A percentile compares a stretch with the other conserved stretches of the same genome.
Conservation (phyloP, 1,140 invertebrate genomes). For the Lordiphosa collinella region DNA sequence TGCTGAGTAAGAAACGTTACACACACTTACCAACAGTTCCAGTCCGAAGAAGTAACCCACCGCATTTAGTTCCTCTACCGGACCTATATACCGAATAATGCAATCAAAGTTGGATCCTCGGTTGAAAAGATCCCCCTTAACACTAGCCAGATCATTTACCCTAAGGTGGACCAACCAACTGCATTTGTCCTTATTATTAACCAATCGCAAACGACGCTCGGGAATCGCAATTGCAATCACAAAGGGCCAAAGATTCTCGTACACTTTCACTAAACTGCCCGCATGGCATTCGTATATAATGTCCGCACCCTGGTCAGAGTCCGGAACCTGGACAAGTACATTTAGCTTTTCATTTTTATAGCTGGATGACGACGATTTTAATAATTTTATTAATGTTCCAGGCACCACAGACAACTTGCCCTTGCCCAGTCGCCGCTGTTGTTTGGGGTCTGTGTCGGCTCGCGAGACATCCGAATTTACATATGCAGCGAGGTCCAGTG, state of each 20-base stretch:
- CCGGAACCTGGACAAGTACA: conserved; percentile 39
- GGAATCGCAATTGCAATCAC: conserved; percentile 80
- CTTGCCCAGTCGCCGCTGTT: too few relatives aligned
- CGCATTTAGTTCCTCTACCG: conserved; percentile 80
- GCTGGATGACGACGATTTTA: conserved; percentile 9
- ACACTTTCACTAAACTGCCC: conserved; percentile 25
- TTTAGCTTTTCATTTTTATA: conserved; percentile 21
- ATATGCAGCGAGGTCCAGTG: conserved; percentile 12
- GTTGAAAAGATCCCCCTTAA: conserved; percentile 70
- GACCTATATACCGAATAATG: conserved; percentile 81
- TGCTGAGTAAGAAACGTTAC: not conserved
- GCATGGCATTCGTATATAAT: conserved; percentile 44
- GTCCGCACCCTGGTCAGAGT: conserved; percentile 13
- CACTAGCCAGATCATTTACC: conserved; percentile 67
- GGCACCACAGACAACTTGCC: conserved; percentile 1
- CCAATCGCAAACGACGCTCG: conserved; percentile 80
- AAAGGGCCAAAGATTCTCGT: conserved; percentile 80
- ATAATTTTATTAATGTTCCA: conserved; percentile 46
- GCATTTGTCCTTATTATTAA: conserved; percentile 79
- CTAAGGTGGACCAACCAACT: conserved; percentile 75
- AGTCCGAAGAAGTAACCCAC: conserved; percentile 82
- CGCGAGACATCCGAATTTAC: not conserved
- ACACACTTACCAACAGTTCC: conserved; percentile 80
- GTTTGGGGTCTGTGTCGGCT: too few relatives aligned
- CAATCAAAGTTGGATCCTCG: conserved; percentile 38